phyloP scores from a whole-genome alignment of 2,797 vertebrate genomes.

The Manis pentadactyla region DNA sequence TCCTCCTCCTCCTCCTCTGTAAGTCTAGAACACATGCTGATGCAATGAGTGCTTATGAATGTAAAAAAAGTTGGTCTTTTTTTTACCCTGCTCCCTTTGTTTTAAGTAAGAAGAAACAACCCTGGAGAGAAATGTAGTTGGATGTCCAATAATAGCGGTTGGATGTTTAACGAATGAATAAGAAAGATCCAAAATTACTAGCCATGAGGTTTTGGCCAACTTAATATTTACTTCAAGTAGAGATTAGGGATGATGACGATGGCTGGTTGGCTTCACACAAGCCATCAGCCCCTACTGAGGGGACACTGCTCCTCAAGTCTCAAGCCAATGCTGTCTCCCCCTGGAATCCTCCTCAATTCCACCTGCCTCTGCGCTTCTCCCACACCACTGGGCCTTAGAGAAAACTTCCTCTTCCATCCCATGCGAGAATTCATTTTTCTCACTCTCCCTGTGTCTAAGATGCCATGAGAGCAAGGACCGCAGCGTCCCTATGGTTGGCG shows the following conservation, averaged over 20 bases:
- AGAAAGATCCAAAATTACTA: not conserved
- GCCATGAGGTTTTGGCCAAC: not conserved
- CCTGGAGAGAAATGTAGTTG: not conserved
- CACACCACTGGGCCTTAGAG: not conserved
- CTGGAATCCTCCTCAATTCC: not conserved
- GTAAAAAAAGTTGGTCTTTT: not conserved
- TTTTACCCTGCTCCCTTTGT: not conserved
- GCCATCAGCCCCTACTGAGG: not conserved
- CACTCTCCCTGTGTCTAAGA: not conserved
- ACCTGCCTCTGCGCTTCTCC: not conserved
- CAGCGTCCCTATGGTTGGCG: not conserved
- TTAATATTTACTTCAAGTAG: not conserved
- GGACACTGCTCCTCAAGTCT: not conserved
- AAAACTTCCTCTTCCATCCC: not conserved
- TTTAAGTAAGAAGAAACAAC: not conserved
- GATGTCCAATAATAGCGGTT: not conserved
- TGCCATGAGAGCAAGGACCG: accelerated
- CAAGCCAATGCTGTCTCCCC: accelerated
- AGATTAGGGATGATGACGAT: not conserved
- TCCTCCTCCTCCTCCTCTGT: accelerated
- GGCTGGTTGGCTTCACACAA: no score
- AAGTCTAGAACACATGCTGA: not conserved
- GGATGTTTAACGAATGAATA: not conserved
- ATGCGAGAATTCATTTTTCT: not conserved
- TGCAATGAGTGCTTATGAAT: not conserved